Evolutionary conservation across 2,113 vertebrate species (phyloP), one percentile per base, ranked within the genome.

Genomic region (Petrocephalus microphthalmus): DNA sequence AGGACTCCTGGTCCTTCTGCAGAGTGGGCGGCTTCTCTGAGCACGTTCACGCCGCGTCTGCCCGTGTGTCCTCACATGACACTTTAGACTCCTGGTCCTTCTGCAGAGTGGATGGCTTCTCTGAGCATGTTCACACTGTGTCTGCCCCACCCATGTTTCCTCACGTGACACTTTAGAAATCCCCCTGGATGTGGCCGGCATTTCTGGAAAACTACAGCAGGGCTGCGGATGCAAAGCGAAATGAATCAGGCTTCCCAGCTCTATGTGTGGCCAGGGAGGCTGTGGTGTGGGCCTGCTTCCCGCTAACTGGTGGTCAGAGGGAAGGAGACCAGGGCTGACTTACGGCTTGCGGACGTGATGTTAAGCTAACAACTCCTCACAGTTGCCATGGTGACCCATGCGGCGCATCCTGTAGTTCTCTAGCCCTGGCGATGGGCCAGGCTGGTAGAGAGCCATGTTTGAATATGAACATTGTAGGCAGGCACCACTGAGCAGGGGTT

Each of bases 381-480:
- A 29, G 60, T 67, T 0, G 0, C 60, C 60, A 29, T 11, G 60
- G 60, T 13, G 60, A 67, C n/a, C 25, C 60, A 29, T 67, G 60
- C 2, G 10, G 25, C 8, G 4, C 0, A n/a, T 29, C 60, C 10
- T 29, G 60, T n/a, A 13, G 3, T 13, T 10, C 60, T 90, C 56
- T 67, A 88, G 90, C 90, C 89, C 92, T 89, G 87, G 87, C 89
- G 88, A 83, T 91, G 91, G 91, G 52, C 90, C 90, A 92, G 91
- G 93, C 92, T 94, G 93, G 92, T 91, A 92, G 90, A 90, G 90
- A 87, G 89, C 91, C 92, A 91, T 94, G 92, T 95, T 95, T 93
- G 91, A 95, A 95, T 95, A 42, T 95, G 90, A 95, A 95, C 95
- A 95, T 93, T 93, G 95, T 95, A 95, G 93, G 87, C 49, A 47